Evolutionary conservation across 1,140 invertebrate species (phyloP).

Genomic region (Lepidurus couesii): DNA sequence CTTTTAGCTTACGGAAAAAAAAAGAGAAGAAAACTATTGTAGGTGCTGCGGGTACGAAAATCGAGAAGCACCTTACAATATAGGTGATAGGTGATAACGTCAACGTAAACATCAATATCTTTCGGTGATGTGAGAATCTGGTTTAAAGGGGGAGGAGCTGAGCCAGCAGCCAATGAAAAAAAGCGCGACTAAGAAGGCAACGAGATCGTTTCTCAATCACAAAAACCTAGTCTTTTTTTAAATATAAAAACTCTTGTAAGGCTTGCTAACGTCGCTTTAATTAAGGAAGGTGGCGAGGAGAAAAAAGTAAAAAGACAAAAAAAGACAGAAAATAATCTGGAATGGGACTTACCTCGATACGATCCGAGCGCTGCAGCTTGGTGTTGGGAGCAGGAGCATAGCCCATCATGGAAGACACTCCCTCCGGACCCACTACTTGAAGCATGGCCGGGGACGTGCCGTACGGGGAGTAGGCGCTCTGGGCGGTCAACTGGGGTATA

Average conservation of each 20-base stretch:
- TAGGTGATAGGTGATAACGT: too few relatives aligned
- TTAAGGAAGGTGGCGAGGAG: background rate
- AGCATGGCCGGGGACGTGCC: constrained; percentile 65
- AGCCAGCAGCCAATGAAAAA: background rate
- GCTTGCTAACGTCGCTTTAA: background rate
- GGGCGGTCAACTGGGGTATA: constrained; percentile 32
- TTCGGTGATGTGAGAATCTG: background rate
- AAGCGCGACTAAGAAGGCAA: background rate
- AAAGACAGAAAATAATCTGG: background rate
- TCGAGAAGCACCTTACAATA: too few relatives aligned
- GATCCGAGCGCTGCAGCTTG: constrained; percentile 88
- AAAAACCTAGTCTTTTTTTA: background rate
- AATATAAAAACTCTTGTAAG: background rate
- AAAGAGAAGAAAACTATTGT: too few relatives aligned
- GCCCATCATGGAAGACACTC: constrained; percentile 62
- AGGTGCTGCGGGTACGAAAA: too few relatives aligned
- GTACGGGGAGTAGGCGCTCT: constrained; percentile 34
- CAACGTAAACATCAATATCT: too few relatives aligned
- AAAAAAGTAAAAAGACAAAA: background rate
- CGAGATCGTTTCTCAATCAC: background rate
- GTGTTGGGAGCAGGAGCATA: constrained; percentile 52
- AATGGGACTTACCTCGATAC: constrained; percentile 78
- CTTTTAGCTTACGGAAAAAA: too few relatives aligned
- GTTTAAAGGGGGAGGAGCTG: background rate
- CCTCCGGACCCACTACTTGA: constrained; percentile 76